Evolutionary conservation across 2,888 invertebrate species (phyloP).

Genomic region (Leptinotarsa tumamoca): DNA sequence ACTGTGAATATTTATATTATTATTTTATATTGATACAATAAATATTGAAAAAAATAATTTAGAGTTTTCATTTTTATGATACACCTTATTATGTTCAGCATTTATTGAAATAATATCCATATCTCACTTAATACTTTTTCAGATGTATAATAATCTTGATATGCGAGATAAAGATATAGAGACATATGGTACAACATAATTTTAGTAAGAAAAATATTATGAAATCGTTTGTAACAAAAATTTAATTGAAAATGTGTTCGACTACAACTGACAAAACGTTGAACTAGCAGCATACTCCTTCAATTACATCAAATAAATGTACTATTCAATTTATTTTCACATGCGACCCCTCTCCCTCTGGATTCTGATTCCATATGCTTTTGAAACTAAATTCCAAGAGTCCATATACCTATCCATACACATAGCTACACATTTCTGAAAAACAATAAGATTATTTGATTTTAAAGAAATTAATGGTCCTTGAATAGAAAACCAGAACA

Average conservation of each 20-base stretch:
- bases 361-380: constrained; percentile 87
- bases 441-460: constrained; percentile 9
- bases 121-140: too few relatives aligned
- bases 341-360: constrained; percentile 77
- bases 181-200: too few relatives aligned
- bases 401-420: constrained; percentile 99
- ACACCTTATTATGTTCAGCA: too few relatives aligned
- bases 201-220: too few relatives aligned
- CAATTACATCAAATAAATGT: not conserved
- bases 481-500: too few relatives aligned
- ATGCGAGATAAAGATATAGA: too few relatives aligned
- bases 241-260: not conserved
- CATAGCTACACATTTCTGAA: constrained; percentile 95
- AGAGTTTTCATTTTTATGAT: too few relatives aligned
- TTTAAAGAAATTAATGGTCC: too few relatives aligned
- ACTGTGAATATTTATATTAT: not conserved
- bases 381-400: constrained; percentile 92
- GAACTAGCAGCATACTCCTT: not conserved
- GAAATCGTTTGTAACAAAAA: not conserved
- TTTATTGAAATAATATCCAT: too few relatives aligned
- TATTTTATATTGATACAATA: not conserved
- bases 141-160: too few relatives aligned
- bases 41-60: too few relatives aligned
- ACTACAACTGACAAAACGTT: constrained; percentile 14
- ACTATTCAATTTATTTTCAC: constrained; percentile 39